A percentile compares a stretch with the other conserved stretches of the same genome.
Conservation (phyloP, 2,888 invertebrate species). For the Chymomyza fuscimana region DNA sequence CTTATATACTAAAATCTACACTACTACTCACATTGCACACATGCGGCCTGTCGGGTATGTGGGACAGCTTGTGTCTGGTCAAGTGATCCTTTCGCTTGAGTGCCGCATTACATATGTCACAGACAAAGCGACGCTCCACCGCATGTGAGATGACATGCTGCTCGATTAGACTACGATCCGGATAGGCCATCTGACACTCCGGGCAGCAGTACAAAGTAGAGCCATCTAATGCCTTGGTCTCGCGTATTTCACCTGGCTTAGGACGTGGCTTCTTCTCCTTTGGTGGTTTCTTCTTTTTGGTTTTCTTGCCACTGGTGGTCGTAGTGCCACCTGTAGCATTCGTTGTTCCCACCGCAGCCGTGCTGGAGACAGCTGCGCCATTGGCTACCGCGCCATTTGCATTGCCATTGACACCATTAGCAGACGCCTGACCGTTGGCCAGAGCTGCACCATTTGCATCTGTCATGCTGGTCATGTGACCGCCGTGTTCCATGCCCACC, state of each 20-base stretch:
- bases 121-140: conserved; percentile 90
- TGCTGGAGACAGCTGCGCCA: conserved; percentile 79
- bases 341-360: conserved; percentile 76
- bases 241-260: conserved; percentile 81
- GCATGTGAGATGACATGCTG: conserved; percentile 93
- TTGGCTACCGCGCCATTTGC: conserved; percentile 60
- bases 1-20: not conserved
- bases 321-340: conserved; percentile 79
- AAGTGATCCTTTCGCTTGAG: conserved; percentile 92
- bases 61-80: conserved; percentile 92
- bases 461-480: conserved; percentile 75
- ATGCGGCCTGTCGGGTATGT: conserved; percentile 93
- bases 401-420: conserved; percentile 58
- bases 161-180: conserved; percentile 90
- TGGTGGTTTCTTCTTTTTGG: conserved; percentile 82
- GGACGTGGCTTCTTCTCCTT: conserved; percentile 91
- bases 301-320: conserved; percentile 77
- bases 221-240: conserved; percentile 86
- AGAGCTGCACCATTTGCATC: conserved; percentile 65
- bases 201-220: conserved; percentile 92
- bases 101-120: conserved; percentile 93
- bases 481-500: conserved; percentile 75
- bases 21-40: conserved; percentile 85
- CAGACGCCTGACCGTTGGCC: conserved; percentile 56
- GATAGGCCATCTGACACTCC: conserved; percentile 94